A percentile compares a stretch with the other conserved stretches of the same genome.
phyloP scores from a whole-genome alignment of 2,113 vertebrate genomes.

The Naja naja region DNA sequence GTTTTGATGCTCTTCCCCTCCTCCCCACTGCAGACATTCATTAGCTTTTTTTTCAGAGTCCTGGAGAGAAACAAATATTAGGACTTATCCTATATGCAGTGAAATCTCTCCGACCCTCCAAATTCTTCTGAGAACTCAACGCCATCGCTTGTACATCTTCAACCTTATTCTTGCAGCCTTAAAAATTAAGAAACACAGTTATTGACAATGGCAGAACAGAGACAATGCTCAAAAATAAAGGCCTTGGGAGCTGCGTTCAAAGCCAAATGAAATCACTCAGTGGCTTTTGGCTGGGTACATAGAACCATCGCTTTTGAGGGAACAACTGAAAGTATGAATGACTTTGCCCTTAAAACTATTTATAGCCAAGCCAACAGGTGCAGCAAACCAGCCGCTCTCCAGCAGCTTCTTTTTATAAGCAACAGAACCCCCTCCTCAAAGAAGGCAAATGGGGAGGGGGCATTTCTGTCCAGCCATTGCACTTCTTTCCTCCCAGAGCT shows the following conservation, averaged over 20 bases:
- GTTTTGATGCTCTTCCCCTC: not conserved
- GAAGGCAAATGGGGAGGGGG: not conserved
- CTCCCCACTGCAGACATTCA: not conserved
- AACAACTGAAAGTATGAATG: not conserved
- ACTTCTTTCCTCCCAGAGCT: not conserved
- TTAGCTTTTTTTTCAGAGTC: not conserved
- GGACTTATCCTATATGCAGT: not conserved
- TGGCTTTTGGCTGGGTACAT: not conserved
- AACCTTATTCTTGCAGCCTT: not conserved
- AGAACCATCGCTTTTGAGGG: not conserved
- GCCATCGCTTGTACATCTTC: not conserved
- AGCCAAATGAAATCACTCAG: not conserved
- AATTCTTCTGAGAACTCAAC: not conserved
- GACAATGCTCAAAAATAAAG: not conserved
- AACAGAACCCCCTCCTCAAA: not conserved
- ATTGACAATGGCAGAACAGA: not conserved
- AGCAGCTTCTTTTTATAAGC: not conserved
- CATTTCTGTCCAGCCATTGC: not conserved
- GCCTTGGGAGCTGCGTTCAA: not conserved
- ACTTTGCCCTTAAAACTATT: not conserved
- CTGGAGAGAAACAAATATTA: not conserved
- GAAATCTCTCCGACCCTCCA: not conserved
- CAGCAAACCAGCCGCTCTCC: not conserved
- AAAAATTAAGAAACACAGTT: not conserved
- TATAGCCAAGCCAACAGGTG: not conserved